These are phyloP conservation scores for Dorcus parallelipipedus DNA, from an alignment of 2,888 invertebrate species.

Conservation along the genomic window DNA sequence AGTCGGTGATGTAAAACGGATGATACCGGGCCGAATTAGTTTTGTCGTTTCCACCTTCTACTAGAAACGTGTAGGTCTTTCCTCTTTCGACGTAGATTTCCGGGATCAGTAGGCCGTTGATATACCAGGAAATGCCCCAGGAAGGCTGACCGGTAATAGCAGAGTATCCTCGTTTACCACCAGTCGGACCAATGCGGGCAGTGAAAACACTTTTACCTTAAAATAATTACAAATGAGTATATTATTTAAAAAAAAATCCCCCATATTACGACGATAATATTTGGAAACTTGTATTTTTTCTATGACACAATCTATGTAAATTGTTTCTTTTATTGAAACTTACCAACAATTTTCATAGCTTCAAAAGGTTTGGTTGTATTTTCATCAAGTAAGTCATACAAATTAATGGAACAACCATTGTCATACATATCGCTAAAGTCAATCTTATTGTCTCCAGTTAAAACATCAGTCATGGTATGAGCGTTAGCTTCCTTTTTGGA, in stretches of 20 bases:
- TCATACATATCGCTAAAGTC: slow-evolving; percentile 73
- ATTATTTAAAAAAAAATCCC: too few relatives aligned
- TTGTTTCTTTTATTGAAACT: background rate
- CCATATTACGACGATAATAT: too few relatives aligned
- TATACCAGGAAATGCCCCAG: slow-evolving; percentile 92
- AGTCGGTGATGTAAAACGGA: slow-evolving; percentile 88
- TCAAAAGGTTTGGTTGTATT: slow-evolving; percentile 67
- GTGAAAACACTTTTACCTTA: slow-evolving; percentile 60
- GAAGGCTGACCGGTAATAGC: slow-evolving; percentile 77
- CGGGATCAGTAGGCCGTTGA: slow-evolving; percentile 86
- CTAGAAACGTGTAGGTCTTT: slow-evolving; percentile 77
- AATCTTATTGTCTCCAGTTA: slow-evolving; percentile 70
- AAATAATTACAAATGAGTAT: slow-evolving; percentile 8
- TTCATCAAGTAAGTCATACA: slow-evolving; percentile 60
- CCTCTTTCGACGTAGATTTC: slow-evolving; percentile 86
- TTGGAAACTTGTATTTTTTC: too few relatives aligned
- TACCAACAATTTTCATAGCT: slow-evolving; percentile 57
- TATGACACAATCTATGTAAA: too few relatives aligned
- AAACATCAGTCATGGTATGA: slow-evolving; percentile 71
- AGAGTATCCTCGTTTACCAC: slow-evolving; percentile 75
- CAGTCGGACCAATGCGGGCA: slow-evolving; percentile 81
- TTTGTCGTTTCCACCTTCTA: slow-evolving; percentile 81
- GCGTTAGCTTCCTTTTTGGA: slow-evolving; percentile 78
- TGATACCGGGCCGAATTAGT: slow-evolving; percentile 82
- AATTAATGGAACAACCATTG: slow-evolving; percentile 67